These are phyloP conservation scores for Nemotelus nigrinus DNA, from an alignment of 2,888 invertebrate genomes.

Conservation along the genomic window DNA sequence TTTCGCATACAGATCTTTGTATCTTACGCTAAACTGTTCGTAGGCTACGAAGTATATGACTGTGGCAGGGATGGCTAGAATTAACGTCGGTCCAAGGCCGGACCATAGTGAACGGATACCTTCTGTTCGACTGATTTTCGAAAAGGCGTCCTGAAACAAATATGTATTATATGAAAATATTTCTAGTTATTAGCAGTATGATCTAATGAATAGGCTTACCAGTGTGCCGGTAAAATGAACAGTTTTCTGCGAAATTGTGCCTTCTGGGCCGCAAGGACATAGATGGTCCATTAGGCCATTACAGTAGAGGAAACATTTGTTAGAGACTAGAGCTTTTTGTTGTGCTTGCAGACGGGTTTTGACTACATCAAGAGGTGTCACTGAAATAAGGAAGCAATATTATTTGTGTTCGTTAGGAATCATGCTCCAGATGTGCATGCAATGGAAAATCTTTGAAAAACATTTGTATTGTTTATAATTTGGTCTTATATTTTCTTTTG, in stretches of 20 bases:
- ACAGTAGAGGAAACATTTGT: conserved; percentile 94
- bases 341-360: conserved; percentile 97
- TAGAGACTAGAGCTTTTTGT: conserved; percentile 81
- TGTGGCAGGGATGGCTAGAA: conserved; percentile 95
- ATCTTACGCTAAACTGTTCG: conserved; percentile 82
- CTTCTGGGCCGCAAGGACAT: conserved; percentile 78
- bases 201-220: conserved; percentile 64
- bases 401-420: too few species aligned
- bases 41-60: conserved; percentile 97
- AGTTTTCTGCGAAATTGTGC: conserved; percentile 60
- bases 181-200: neutral
- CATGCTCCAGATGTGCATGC: too few species aligned
- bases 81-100: conserved; percentile 93
- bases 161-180: neutral
- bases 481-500: too few species aligned
- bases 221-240: conserved; percentile 82
- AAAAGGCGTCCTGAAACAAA: conserved; percentile 85
- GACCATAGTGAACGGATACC: conserved; percentile 95
- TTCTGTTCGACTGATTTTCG: conserved; percentile 90
- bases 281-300: conserved; percentile 99
- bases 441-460: too few species aligned
- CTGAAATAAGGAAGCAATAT: conserved; percentile 65
- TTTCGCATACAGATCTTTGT: conserved; percentile 68
- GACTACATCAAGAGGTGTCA: conserved; percentile 99
- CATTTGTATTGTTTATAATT: too few species aligned